phyloP scores from a whole-genome alignment of 2,888 invertebrate genomes.

The Nebria brevicollis region DNA sequence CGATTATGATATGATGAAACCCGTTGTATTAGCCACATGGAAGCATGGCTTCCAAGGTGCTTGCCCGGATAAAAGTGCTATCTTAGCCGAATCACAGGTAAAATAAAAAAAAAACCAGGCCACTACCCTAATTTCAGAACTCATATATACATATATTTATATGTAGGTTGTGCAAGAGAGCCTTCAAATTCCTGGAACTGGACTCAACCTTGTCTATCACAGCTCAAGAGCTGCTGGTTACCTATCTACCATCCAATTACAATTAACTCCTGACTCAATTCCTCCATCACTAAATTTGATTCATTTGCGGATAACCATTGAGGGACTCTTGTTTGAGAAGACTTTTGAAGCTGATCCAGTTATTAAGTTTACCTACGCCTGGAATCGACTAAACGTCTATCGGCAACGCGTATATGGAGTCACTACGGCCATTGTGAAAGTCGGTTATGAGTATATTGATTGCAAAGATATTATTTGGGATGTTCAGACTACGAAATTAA shows the following conservation, averaged over 20 bases:
- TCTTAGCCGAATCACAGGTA: slow-evolving; percentile 87
- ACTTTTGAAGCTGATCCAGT: slow-evolving; percentile 96
- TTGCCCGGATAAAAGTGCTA: slow-evolving; percentile 92
- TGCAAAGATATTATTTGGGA: slow-evolving; percentile 96
- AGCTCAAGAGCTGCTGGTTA: slow-evolving; percentile 95
- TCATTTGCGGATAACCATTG: slow-evolving; percentile 91
- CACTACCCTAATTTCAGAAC: too few relatives aligned
- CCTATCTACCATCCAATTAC: slow-evolving; percentile 90
- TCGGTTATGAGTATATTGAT: slow-evolving; percentile 95
- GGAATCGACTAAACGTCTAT: slow-evolving; percentile 97
- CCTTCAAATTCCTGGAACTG: slow-evolving; percentile 92
- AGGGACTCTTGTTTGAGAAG: slow-evolving; percentile 93
- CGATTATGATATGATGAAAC: slow-evolving; percentile 93
- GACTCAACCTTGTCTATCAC: slow-evolving; percentile 95
- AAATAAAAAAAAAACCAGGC: background rate
- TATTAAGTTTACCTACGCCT: slow-evolving; percentile 96
- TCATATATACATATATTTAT: background rate
- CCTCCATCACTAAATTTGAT: slow-evolving; percentile 86
- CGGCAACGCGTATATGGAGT: slow-evolving; percentile 96
- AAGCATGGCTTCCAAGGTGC: slow-evolving; percentile 95
- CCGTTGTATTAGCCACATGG: slow-evolving; percentile 93
- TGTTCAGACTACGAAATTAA: slow-evolving; percentile 92
- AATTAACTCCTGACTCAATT: slow-evolving; percentile 86
- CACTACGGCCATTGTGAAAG: slow-evolving; percentile 92
- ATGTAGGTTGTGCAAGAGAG: slow-evolving; percentile 90